phyloP scores from a whole-genome alignment of 2,888 invertebrate genomes.

The Cerceris rybyensis region DNA sequence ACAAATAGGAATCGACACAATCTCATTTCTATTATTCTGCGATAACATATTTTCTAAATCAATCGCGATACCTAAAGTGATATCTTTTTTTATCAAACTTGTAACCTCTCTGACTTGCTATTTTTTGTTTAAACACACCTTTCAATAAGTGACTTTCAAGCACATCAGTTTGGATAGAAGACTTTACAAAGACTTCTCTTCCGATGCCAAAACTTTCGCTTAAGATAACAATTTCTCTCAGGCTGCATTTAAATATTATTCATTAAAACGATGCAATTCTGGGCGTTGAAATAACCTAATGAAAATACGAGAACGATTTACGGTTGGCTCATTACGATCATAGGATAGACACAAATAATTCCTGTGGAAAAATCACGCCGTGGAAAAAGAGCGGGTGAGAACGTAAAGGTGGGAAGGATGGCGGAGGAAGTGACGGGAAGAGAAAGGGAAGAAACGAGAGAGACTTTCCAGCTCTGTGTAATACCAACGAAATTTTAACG shows the following conservation, averaged over 20 bases:
- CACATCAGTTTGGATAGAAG: too few species aligned
- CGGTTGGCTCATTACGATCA: conserved; percentile 11
- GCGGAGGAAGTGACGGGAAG: conserved; percentile 3
- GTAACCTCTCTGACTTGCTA: too few species aligned
- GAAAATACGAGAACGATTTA: conserved; percentile 23
- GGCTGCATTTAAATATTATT: neutral
- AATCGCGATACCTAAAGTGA: too few species aligned
- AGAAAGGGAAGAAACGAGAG: neutral
- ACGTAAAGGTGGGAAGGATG: neutral
- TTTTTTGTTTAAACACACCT: too few species aligned
- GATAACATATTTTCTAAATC: too few species aligned
- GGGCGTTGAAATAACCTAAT: neutral
- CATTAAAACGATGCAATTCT: conserved; percentile 10
- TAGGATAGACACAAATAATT: conserved; percentile 22
- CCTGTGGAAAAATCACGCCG: conserved; percentile 5
- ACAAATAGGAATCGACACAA: too few species aligned
- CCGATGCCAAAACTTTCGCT: too few species aligned
- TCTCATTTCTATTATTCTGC: too few species aligned
- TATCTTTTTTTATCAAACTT: too few species aligned
- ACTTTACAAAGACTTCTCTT: too few species aligned
- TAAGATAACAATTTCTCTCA: too few species aligned
- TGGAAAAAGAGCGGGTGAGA: conserved; percentile 10
- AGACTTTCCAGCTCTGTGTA: neutral
- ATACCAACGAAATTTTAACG: conserved; percentile 27
- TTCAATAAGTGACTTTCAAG: too few species aligned